Conservation (phyloP, 2,113 vertebrate species). For the Colinus virginianus region DNA sequence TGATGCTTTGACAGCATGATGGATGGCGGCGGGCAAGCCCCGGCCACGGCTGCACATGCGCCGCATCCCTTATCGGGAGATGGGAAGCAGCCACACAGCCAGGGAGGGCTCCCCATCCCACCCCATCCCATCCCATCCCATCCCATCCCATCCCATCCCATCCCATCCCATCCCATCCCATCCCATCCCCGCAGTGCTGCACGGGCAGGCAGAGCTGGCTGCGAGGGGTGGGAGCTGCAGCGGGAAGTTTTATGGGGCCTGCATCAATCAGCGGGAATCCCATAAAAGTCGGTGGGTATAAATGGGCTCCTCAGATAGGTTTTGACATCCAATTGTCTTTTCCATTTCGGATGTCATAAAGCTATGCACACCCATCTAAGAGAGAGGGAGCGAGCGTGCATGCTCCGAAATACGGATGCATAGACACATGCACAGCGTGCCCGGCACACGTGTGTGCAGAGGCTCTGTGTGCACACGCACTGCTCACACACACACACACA, state of each 20-base stretch:
- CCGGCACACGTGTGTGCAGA: background rate
- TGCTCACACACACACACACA: background rate
- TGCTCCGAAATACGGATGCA: background rate
- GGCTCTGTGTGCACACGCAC: background rate
- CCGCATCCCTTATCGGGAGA: slow-evolving; percentile 19
- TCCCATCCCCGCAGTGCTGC: background rate
- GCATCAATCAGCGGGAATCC: slow-evolving; percentile 70
- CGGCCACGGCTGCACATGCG: background rate
- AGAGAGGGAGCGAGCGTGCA: background rate
- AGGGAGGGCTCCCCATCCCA: background rate
- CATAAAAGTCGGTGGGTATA: slow-evolving; percentile 60
- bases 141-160: background rate
- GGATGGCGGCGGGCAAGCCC: slow-evolving; percentile 3
- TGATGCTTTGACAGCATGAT: slow-evolving; percentile 23
- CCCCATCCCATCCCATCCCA: background rate
- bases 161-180: slow-evolving; percentile 20
- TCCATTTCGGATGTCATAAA: slow-evolving; percentile 52
- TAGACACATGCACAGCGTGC: background rate
- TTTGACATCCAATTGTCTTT: slow-evolving; percentile 77
- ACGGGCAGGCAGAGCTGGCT: background rate
- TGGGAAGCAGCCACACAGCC: slow-evolving; percentile 35
- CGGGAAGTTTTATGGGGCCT: slow-evolving; percentile 38
- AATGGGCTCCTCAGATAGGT: slow-evolving; percentile 55
- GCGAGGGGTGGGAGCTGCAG: background rate
- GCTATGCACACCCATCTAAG: slow-evolving; percentile 8